Percentiles rank a stretch among this genome's conserved stretches.
Conservation (phyloP, 2,797 vertebrate genomes). For the Peromyscus attwateri region DNA sequence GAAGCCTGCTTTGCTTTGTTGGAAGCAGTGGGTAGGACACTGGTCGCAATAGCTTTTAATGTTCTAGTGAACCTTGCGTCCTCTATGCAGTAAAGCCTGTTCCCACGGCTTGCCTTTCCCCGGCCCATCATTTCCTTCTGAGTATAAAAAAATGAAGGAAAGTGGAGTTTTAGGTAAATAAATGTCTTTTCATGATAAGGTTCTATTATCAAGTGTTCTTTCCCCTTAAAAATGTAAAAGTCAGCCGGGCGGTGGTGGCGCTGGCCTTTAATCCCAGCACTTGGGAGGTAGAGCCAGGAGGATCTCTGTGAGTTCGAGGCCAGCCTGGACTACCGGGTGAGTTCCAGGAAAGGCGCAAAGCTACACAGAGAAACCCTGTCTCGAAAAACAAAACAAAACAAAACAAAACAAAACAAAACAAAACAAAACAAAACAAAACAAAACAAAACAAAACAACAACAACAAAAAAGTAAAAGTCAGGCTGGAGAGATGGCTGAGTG, state of each 20-base stretch:
- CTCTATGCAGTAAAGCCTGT: not conserved
- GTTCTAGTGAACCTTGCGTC: not conserved
- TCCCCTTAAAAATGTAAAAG: not conserved
- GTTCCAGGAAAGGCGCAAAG: too few species aligned
- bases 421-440: too few species aligned
- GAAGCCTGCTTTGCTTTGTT: slow-evolving; percentile 56
- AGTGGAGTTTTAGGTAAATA: not conserved
- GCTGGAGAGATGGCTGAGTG: not conserved
- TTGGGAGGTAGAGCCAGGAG: too few species aligned
- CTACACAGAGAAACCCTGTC: too few species aligned
- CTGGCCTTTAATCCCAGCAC: too few species aligned
- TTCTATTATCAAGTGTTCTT: not conserved
- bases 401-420: too few species aligned
- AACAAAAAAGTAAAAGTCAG: too few species aligned
- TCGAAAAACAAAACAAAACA: too few species aligned
- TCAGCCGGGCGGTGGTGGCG: too few species aligned
- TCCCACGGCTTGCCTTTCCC: accelerated
- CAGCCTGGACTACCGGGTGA: too few species aligned
- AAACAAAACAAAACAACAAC: too few species aligned
- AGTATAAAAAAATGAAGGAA: not conserved
- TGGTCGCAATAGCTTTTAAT: not conserved
- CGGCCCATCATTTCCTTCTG: not conserved
- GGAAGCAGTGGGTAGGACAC: slow-evolving; percentile 49
- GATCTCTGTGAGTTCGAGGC: too few species aligned
- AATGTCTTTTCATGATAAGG: not conserved